Evolutionary conservation across 2,888 invertebrate species (phyloP).

Genomic region (Philopedon plagiatum): DNA sequence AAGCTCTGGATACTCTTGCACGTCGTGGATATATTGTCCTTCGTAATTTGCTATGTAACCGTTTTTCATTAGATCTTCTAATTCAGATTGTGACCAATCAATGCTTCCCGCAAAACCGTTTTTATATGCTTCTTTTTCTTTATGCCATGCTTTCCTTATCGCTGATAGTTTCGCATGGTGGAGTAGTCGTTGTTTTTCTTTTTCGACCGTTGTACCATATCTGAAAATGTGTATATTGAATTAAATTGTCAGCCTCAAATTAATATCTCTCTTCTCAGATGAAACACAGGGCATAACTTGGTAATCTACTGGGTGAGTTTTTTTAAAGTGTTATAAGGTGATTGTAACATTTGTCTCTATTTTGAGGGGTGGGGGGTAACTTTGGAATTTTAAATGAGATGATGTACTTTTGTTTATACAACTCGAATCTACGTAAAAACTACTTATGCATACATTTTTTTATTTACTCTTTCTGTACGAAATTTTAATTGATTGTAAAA

Average conservation of each 20-base stretch:
- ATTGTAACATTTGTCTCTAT: too few species aligned
- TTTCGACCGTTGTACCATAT: constrained; percentile 92
- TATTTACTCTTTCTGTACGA: too few species aligned
- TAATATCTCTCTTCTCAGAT: too few species aligned
- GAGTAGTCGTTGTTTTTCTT: constrained; percentile 89
- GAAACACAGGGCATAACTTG: too few species aligned
- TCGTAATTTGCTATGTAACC: constrained; percentile 90
- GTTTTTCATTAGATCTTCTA: constrained; percentile 88
- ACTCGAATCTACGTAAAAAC: too few species aligned
- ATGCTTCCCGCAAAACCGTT: constrained; percentile 82
- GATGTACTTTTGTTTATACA: too few species aligned
- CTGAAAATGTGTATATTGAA: constrained; percentile 13
- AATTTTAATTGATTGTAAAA: too few species aligned
- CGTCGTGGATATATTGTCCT: constrained; percentile 93
- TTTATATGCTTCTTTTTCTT: constrained; percentile 88
- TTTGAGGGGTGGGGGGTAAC: too few species aligned
- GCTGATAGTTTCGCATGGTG: constrained; percentile 92
- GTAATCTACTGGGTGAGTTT: too few species aligned
- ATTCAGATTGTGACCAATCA: constrained; percentile 91
- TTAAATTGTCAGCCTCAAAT: background rate
- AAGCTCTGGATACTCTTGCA: constrained; percentile 90
- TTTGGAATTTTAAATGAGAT: too few species aligned
- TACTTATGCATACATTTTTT: too few species aligned
- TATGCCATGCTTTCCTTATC: constrained; percentile 92
- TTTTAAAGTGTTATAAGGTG: too few species aligned